Evolutionary conservation across 2,113 vertebrate species (phyloP).

Genomic region (Turnix velox): DNA sequence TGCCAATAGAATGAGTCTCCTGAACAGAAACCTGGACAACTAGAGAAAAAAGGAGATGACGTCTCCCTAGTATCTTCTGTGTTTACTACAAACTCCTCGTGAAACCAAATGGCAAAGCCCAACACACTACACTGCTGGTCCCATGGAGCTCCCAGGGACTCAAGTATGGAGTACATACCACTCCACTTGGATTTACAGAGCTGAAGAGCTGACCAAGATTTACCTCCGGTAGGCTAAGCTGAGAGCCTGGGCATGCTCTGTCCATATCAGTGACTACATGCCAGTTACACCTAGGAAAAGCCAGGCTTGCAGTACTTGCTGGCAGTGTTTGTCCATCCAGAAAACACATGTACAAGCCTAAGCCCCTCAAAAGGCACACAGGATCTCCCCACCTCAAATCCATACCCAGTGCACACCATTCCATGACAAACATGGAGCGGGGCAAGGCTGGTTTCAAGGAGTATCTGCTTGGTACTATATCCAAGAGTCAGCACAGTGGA

Average conservation of each 20-base stretch:
- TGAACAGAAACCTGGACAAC: background rate
- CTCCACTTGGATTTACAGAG: background rate
- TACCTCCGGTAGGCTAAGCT: background rate
- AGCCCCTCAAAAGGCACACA: background rate
- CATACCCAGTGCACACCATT: background rate
- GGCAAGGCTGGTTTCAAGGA: background rate
- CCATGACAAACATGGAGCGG: background rate
- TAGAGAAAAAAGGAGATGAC: background rate
- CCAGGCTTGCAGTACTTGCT: background rate
- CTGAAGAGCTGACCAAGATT: background rate
- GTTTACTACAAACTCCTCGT: background rate
- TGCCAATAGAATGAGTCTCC: background rate
- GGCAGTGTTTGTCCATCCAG: background rate
- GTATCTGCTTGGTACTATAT: background rate
- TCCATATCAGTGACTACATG: background rate
- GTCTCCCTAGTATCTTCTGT: background rate
- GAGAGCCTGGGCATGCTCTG: background rate
- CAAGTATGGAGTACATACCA: background rate
- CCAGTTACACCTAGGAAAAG: background rate
- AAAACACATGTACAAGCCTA: rapidly evolving
- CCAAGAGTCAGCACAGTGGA: background rate
- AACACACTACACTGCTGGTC: rapidly evolving
- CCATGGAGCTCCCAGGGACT: rapidly evolving
- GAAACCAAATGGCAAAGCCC: background rate
- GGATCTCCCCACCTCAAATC: background rate